Evolutionary conservation across 2,888 invertebrate species (phyloP).

Genomic region (Amorpha juglandis): DNA sequence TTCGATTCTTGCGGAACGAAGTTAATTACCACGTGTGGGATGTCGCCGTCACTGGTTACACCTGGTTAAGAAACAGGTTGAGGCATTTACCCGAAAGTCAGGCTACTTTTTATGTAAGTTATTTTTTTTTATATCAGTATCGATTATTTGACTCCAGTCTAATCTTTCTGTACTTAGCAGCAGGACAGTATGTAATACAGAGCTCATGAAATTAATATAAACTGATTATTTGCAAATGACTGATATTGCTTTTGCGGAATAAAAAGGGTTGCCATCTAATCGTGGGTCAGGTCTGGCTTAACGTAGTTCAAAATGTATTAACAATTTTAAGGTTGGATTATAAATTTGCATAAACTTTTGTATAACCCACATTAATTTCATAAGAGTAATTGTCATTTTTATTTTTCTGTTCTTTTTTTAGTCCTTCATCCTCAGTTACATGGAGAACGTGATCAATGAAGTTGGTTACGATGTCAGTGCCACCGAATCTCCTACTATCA

Average conservation of each 20-base stretch:
- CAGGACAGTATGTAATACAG: too few relatives aligned
- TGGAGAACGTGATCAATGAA: slow-evolving; percentile 63
- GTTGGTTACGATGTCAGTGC: slow-evolving; percentile 56
- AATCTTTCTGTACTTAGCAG: too few relatives aligned
- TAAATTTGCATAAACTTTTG: too few relatives aligned
- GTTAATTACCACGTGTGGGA: slow-evolving; percentile 74
- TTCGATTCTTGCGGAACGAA: slow-evolving; percentile 67
- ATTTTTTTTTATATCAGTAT: background rate
- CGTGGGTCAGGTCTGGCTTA: too few relatives aligned
- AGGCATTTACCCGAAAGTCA: slow-evolving; percentile 64
- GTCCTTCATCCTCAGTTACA: slow-evolving; percentile 59
- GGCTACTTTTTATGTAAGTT: slow-evolving; percentile 69
- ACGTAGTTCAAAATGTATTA: too few relatives aligned
- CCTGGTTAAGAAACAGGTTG: slow-evolving; percentile 70
- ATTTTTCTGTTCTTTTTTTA: slow-evolving; percentile 38
- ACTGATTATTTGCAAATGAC: background rate
- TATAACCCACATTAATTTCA: too few relatives aligned
- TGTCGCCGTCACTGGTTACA: slow-evolving; percentile 68
- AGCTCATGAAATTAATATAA: too few relatives aligned
- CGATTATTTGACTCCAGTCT: too few relatives aligned
- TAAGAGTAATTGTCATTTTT: slow-evolving; percentile 1
- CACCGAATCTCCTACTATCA: slow-evolving; percentile 61
- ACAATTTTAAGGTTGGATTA: too few relatives aligned
- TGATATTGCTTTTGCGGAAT: too few relatives aligned
- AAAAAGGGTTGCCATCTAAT: too few relatives aligned